Evolutionary conservation across 2,113 vertebrate species (phyloP), one percentile per base, ranked within the genome.

Genomic region (Nannobrachium achirus): DNA sequence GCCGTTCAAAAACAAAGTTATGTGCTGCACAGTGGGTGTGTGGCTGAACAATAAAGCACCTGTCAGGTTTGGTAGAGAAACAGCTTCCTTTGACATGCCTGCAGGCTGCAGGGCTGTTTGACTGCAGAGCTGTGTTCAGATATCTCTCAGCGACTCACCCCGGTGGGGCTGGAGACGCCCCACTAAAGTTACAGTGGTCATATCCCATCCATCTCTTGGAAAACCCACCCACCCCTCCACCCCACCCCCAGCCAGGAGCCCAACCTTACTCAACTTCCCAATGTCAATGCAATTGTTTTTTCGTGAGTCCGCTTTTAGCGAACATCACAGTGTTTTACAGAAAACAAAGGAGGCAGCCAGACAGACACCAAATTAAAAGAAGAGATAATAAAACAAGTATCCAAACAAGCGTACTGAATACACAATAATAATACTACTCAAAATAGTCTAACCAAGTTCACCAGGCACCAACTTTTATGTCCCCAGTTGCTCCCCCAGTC

Each of bases 11-110:
- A 84, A 86, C 78, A 82, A 84, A 87, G 80, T 85, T 79, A 16
- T 63, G 76, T 75, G 82, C 73, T 75, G 82, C 73, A 78, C 78
- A 84, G 76, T 79, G 80, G 73, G 74, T 56, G 63, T 83, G 82
- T 59, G 52, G 71, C 52, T 72, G 71, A 89, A 91, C 85, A 91
- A 87, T 78, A 75, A 82, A 69, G 69, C 80, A 87, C 82, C 88
- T 90, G 84, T 86, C 90, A 83, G 56, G 81, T 82, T 42, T 66
- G 69, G 59, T 60, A 63, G 75, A 78, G 69, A 65, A 76, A 69
- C 44, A 1, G 63, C 85, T 86, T 88, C 62, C 78, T 81, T 76
- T 80, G 79, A 83, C 76, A 83, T 84, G 85, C 75, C 90, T 48
- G 10, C 49, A 38, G 25, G 25, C 25, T 33, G 25, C 25, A 33